Percentiles rank a stretch among this genome's conserved stretches.
Conservation (phyloP, 2,888 invertebrate genomes). For the Frankliniella intonsa region DNA sequence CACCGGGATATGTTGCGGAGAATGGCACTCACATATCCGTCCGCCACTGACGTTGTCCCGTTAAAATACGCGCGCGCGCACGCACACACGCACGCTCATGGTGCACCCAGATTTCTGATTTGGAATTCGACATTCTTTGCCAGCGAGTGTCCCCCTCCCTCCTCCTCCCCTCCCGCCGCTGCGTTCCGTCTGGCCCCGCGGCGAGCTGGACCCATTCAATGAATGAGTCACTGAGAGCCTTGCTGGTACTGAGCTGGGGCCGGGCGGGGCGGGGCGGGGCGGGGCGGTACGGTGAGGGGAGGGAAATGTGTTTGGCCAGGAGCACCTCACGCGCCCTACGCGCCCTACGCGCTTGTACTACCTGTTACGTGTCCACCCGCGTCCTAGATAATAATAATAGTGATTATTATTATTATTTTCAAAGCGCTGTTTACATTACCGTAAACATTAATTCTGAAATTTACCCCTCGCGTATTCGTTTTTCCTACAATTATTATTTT, state of each 20-base stretch:
- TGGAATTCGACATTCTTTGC: slow-evolving; percentile 9
- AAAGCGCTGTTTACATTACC: no score
- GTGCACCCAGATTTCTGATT: neutral
- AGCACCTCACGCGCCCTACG: no score
- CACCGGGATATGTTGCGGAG: no score
- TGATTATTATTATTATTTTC: no score
- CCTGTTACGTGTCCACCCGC: no score
- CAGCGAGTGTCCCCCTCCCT: neutral
- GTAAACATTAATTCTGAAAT: no score
- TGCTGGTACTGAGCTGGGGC: neutral
- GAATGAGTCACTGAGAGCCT: neutral
- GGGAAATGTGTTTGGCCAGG: neutral
- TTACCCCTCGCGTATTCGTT: no score
- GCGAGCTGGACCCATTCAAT: neutral
- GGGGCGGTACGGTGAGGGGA: neutral
- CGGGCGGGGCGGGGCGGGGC: neutral
- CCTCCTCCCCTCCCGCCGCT: neutral
- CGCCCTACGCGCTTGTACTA: no score
- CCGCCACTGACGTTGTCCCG: neutral
- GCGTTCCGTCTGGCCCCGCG: neutral
- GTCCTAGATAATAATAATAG: no score
- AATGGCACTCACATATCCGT: no score
- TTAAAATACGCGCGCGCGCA: neutral
- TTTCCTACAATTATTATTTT: no score
- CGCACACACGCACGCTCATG: slow-evolving; percentile 1